phyloP scores from a whole-genome alignment of 2,888 invertebrate genomes.

The Eugnorisma glareosa region DNA sequence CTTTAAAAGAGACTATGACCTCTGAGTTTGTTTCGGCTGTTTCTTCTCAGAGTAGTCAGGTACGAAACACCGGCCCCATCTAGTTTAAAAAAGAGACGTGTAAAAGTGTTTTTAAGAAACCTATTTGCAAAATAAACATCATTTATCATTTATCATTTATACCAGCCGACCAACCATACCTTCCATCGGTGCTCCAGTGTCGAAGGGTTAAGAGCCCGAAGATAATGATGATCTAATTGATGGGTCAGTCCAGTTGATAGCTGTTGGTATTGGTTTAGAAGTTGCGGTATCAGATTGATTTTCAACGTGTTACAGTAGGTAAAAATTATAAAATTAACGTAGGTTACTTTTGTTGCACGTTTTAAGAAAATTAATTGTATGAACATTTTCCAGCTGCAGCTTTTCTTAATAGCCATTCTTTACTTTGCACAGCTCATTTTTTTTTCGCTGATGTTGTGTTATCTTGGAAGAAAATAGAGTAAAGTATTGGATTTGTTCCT shows the following conservation, averaged over 20 bases:
- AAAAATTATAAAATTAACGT: not conserved
- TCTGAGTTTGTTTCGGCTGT: no score
- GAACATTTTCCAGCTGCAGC: not conserved
- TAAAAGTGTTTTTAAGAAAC: no score
- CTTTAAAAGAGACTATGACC: no score
- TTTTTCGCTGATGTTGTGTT: not conserved
- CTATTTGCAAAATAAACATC: no score
- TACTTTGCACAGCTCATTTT: not conserved
- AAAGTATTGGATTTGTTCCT: not conserved
- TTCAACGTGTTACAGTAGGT: no score
- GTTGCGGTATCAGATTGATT: not conserved
- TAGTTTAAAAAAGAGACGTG: no score
- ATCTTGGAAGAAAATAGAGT: not conserved
- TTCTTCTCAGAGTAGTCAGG: no score
- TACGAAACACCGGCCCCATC: no score
- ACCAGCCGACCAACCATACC: not conserved
- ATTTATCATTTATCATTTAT: no score
- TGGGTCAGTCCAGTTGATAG: not conserved
- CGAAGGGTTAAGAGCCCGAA: not conserved
- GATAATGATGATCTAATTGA: not conserved
- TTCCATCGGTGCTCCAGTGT: not conserved
- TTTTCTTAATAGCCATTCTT: not conserved
- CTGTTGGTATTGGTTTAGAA: not conserved
- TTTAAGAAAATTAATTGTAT: not conserved
- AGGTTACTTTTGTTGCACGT: not conserved